These are phyloP conservation scores for Mythimna albipuncta DNA, from an alignment of 2,888 invertebrate species.

Conservation along the genomic window DNA sequence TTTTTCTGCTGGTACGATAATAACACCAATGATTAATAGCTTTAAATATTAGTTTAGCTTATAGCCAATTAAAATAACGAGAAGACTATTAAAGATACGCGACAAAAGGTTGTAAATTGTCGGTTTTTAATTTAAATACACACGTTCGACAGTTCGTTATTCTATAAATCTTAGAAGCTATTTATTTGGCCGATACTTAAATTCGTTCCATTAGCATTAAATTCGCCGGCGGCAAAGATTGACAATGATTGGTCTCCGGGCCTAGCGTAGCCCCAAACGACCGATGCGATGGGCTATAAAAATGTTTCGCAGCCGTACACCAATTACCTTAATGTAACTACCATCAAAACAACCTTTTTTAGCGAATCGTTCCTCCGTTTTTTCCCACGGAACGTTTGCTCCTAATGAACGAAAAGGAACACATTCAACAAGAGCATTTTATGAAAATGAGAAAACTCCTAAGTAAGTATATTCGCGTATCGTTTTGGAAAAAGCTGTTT, in stretches of 20 bases:
- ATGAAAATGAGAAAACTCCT: conserved; percentile 78
- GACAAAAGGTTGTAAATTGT: conserved; percentile 72
- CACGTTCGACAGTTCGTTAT: conserved; percentile 76
- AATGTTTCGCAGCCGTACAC: conserved; percentile 86
- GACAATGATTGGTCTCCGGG: conserved; percentile 85
- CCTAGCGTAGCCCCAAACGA: conserved; percentile 83
- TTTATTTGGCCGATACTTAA: conserved; percentile 82
- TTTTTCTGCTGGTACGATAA: conserved; percentile 69
- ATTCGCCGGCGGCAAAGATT: conserved; percentile 82
- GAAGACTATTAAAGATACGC: conserved; percentile 32
- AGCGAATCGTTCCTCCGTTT: conserved; percentile 80
- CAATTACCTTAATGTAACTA: conserved; percentile 89
- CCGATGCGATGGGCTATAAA: conserved; percentile 85
- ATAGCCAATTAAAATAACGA: conserved; percentile 62
- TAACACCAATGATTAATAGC: conserved; percentile 61
- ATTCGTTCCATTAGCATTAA: conserved; percentile 85
- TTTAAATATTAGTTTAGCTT: conserved; percentile 61
- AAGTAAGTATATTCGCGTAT: conserved; percentile 70
- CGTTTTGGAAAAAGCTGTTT: conserved; percentile 73
- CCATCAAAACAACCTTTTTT: conserved; percentile 87
- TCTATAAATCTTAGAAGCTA: conserved; percentile 83
- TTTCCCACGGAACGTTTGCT: conserved; percentile 80
- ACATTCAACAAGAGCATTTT: conserved; percentile 70
- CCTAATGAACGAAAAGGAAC: conserved; percentile 78
- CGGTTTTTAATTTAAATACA: conserved; percentile 74